These are phyloP conservation scores for Drosophila melanosoma DNA, from an alignment of 2,888 invertebrate species.

Conservation along the genomic window DNA sequence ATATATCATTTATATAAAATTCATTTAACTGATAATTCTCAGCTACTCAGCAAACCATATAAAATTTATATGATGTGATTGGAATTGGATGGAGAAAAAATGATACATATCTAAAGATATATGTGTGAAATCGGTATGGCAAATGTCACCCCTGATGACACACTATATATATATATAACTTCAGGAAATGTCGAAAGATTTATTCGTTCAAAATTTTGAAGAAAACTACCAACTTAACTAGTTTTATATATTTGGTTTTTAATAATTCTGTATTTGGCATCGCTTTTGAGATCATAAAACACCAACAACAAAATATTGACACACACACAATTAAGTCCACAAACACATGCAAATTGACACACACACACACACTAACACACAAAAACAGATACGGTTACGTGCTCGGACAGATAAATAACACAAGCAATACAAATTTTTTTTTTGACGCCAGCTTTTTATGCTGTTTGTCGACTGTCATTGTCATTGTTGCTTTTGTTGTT, in stretches of 20 bases:
- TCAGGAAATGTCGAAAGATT: background rate
- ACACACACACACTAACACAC: background rate
- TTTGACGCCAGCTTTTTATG: conserved; percentile 46
- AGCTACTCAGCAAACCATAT: background rate
- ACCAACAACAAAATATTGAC: conserved; percentile 38
- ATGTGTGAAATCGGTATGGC: background rate
- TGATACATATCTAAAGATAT: background rate
- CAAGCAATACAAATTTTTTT: conserved; percentile 36
- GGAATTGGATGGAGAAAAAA: background rate
- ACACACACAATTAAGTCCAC: conserved; percentile 15
- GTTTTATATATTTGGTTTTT: conserved; percentile 5
- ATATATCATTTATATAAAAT: background rate
- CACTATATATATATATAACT: background rate
- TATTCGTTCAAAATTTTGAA: background rate
- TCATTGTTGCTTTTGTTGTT: conserved; percentile 22
- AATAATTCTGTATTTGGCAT: conserved; percentile 22
- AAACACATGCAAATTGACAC: background rate
- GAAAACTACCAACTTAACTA: background rate
- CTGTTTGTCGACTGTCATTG: conserved; percentile 26
- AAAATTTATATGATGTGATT: background rate
- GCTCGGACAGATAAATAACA: conserved; percentile 36
- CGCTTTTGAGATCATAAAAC: conserved; percentile 35
- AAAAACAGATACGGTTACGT: conserved; percentile 6
- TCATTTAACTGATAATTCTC: background rate
- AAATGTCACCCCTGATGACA: background rate